Percentiles rank a stretch among this genome's conserved stretches.
phyloP scores from a whole-genome alignment of 2,797 vertebrate genomes.

The Dendrocincla tyrannina region DNA sequence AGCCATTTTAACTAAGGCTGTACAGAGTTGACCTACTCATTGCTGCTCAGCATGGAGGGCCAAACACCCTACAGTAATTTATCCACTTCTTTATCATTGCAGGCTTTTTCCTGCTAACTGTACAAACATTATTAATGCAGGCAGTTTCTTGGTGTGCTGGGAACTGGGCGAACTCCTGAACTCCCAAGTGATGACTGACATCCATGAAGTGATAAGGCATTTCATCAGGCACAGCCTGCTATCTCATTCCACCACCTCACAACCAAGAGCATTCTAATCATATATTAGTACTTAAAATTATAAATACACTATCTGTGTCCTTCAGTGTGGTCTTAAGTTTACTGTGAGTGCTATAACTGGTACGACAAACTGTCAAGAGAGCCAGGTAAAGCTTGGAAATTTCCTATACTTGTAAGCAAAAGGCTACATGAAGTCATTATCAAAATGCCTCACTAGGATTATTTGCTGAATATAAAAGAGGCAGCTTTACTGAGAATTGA shows the following conservation, averaged over 20 bases:
- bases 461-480: not conserved
- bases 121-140: not conserved
- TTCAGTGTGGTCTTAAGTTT: not conserved
- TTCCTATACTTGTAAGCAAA: not conserved
- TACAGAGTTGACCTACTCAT: not conserved
- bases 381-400: not conserved
- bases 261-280: not conserved
- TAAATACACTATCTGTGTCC: not conserved
- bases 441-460: not conserved
- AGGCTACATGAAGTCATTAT: not conserved
- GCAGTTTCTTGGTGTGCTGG: not conserved
- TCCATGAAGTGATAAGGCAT: not conserved
- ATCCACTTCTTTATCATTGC: not conserved
- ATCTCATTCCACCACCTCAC: not conserved
- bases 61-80: not conserved
- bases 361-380: not conserved
- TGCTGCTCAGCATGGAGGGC: not conserved
- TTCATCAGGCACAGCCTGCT: not conserved
- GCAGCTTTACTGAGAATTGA: not conserved
- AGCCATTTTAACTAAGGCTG: not conserved
- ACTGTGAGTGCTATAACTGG: not conserved
- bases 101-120: not conserved
- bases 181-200: not conserved
- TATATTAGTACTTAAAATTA: not conserved
- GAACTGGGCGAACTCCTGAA: not conserved